These are phyloP conservation scores for Anagrus nilaparvatae DNA, from an alignment of 1,140 invertebrate genomes.

Conservation along the genomic window DNA sequence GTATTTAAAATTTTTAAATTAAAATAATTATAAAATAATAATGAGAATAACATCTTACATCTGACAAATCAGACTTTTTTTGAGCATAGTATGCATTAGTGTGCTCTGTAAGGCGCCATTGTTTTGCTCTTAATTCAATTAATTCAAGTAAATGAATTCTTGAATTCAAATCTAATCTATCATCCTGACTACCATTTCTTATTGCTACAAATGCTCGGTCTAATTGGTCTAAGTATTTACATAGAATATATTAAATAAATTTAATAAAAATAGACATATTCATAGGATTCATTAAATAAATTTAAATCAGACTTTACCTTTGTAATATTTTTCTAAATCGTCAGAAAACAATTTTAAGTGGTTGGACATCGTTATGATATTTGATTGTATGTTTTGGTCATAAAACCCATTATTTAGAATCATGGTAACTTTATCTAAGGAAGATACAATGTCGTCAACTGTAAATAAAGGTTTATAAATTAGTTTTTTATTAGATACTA, in stretches of 20 bases:
- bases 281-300: constrained; percentile 9
- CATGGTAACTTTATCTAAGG: constrained; percentile 58
- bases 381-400: constrained; percentile 49
- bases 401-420: constrained; percentile 53
- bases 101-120: constrained; percentile 71
- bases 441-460: constrained; percentile 60
- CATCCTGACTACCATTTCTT: constrained; percentile 75
- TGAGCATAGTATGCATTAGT: constrained; percentile 74
- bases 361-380: constrained; percentile 55
- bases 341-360: constrained; percentile 62
- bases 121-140: constrained; percentile 77
- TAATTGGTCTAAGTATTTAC: constrained; percentile 48
- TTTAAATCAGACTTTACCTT: constrained; percentile 49
- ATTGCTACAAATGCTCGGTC: constrained; percentile 70
- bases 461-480: constrained; percentile 22
- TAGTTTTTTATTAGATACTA: neutral
- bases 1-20: constrained; percentile 2
- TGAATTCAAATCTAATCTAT: constrained; percentile 64
- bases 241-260: constrained; percentile 2
- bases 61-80: constrained; percentile 60
- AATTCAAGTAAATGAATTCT: constrained; percentile 77
- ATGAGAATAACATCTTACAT: constrained; percentile 50
- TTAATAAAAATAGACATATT: neutral
- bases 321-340: constrained; percentile 63
- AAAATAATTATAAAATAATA: neutral